These are phyloP conservation scores for Augochlora pura DNA, from an alignment of 1,140 invertebrate genomes.

Conservation along the genomic window DNA sequence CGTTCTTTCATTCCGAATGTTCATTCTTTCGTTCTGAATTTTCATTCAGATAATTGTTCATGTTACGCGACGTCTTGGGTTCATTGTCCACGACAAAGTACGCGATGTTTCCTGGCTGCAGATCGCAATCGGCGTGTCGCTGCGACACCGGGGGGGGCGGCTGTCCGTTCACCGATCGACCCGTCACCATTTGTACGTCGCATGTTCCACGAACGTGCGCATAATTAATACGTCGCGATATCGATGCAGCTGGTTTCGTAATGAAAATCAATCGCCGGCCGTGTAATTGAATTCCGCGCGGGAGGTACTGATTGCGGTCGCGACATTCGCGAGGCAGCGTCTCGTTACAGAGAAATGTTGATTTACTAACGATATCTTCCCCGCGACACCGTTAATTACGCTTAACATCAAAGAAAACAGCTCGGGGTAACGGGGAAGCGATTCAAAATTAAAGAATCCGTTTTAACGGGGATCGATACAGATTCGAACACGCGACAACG, in stretches of 20 bases:
- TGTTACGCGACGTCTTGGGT: neutral
- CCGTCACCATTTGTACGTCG: conserved; percentile 2
- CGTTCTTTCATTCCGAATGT: too few species aligned
- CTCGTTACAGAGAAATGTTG: neutral
- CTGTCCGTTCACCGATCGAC: neutral
- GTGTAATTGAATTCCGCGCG: conserved; percentile 33
- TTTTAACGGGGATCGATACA: too few species aligned
- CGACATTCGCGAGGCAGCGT: neutral
- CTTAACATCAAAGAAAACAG: too few species aligned
- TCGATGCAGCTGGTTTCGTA: conserved; percentile 38
- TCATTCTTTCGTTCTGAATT: too few species aligned
- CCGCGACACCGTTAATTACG: too few species aligned
- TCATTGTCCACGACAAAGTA: neutral
- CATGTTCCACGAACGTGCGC: neutral
- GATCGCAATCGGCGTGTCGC: neutral
- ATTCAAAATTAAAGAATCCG: too few species aligned
- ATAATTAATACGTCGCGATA: conserved; percentile 32
- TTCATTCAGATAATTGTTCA: too few species aligned
- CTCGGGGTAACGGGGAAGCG: too few species aligned
- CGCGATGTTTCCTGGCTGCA: neutral
- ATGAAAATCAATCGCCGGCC: conserved; percentile 39
- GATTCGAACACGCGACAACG: too few species aligned
- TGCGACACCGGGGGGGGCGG: neutral
- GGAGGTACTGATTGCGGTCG: conserved; percentile 21
- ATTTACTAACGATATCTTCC: neutral